Percentiles rank a stretch among this genome's conserved stretches.
phyloP scores from a whole-genome alignment of 92 coral and sea anemone species.

The Zoanthus gigantus region DNA sequence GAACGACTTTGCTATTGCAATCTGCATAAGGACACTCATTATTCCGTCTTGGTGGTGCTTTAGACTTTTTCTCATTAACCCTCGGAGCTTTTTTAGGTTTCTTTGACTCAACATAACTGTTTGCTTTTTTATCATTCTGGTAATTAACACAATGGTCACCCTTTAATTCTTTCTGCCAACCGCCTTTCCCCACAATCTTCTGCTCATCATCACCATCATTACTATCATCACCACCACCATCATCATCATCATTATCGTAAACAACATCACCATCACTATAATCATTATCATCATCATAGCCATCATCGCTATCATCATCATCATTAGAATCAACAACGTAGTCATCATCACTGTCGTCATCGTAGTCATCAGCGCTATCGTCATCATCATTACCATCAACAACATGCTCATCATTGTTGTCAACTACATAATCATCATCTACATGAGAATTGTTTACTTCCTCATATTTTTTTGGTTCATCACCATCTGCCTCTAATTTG shows the following conservation, averaged over 20 bases:
- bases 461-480: not conserved
- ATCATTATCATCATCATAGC: no score
- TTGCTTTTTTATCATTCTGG: not conserved
- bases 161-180: not conserved
- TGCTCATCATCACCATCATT: not conserved
- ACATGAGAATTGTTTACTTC: not conserved
- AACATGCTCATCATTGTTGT: not conserved
- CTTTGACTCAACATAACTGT: not conserved
- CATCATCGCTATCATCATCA: not conserved
- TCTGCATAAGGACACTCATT: conserved; percentile 14
- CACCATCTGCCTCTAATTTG: not conserved
- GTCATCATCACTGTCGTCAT: not conserved
- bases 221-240: not conserved
- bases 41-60: conserved; percentile 11
- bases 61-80: conserved; percentile 15
- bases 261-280: no score
- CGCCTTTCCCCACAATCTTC: not conserved
- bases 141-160: not conserved
- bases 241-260: no score
- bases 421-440: not conserved
- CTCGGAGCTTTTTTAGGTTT: not conserved
- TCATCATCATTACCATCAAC: not conserved
- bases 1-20: conserved; percentile 47
- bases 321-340: no score
- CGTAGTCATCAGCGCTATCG: not conserved